These are phyloP conservation scores for Microtus obscurus DNA, from an alignment of 2,797 vertebrate genomes.

Conservation along the genomic window DNA sequence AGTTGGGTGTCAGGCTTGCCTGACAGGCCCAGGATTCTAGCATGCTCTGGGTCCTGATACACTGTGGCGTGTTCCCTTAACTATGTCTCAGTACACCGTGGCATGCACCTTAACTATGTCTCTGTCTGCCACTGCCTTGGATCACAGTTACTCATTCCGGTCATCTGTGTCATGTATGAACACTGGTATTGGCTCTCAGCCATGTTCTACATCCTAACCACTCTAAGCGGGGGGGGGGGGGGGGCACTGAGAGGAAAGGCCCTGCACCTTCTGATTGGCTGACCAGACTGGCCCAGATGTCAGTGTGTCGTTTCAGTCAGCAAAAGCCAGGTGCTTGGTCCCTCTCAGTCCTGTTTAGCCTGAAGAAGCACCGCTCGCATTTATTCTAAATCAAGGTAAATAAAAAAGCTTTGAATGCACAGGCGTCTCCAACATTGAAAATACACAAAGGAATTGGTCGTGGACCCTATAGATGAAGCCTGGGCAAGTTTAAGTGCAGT, in stretches of 20 bases:
- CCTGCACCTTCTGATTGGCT: background rate
- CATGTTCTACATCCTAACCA: background rate
- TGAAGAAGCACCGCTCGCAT: background rate
- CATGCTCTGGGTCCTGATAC: background rate
- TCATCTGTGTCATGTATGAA: background rate
- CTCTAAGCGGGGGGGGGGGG: background rate
- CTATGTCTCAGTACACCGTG: background rate
- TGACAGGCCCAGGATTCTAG: background rate
- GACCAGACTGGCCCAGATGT: background rate
- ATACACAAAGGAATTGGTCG: background rate
- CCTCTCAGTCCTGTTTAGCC: background rate
- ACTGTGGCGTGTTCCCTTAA: background rate
- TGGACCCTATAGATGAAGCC: background rate
- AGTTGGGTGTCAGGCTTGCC: accelerated
- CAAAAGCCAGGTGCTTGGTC: background rate
- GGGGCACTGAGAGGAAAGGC: background rate
- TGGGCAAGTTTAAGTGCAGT: background rate
- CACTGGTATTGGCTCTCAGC: background rate
- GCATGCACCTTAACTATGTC: background rate
- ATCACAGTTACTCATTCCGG: background rate
- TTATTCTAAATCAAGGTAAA: slow-evolving; percentile 37
- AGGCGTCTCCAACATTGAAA: background rate
- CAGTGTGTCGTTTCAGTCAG: background rate
- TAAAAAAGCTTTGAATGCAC: background rate
- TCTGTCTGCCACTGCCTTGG: background rate